Evolutionary conservation across 2,113 vertebrate genomes (phyloP).

Genomic region (Neopipo cinnamomea): DNA sequence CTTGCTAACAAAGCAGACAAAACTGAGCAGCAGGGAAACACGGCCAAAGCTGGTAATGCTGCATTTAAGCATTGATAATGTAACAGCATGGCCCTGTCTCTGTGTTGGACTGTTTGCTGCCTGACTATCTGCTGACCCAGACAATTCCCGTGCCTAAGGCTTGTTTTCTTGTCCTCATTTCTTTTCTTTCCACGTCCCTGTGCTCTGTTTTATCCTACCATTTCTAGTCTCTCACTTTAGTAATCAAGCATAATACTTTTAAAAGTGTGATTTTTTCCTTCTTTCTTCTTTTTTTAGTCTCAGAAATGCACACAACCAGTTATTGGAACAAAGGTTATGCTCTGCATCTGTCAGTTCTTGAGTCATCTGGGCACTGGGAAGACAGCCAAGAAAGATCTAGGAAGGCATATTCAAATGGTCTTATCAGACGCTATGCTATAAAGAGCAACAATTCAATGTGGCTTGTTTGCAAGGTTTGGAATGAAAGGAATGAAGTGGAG

Average conservation of each 20-base stretch:
- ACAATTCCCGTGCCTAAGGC: not conserved
- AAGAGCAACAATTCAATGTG: not conserved
- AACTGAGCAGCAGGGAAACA: not conserved
- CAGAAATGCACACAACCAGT: not conserved
- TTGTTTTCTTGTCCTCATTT: not conserved
- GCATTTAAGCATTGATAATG: not conserved
- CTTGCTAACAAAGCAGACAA: not conserved
- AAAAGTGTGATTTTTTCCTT: not conserved
- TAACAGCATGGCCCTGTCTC: not conserved
- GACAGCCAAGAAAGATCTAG: not conserved
- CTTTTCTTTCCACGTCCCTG: not conserved
- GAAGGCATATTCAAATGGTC: not conserved
- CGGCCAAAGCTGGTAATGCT: not conserved
- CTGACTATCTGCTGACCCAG: not conserved
- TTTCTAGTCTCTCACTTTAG: not conserved
- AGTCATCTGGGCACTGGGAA: not conserved
- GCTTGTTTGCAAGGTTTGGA: not conserved
- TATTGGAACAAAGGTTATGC: not conserved
- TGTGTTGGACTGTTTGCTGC: not conserved
- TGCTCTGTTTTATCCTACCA: not conserved
- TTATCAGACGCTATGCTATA: not conserved
- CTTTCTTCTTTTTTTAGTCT: not conserved
- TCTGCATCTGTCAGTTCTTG: not conserved
- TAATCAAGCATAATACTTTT: not conserved
- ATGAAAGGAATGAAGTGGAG: conserved; percentile 7